Evolutionary conservation across 2,113 vertebrate genomes (phyloP).

Genomic region (Pyrgilauda ruficollis): DNA sequence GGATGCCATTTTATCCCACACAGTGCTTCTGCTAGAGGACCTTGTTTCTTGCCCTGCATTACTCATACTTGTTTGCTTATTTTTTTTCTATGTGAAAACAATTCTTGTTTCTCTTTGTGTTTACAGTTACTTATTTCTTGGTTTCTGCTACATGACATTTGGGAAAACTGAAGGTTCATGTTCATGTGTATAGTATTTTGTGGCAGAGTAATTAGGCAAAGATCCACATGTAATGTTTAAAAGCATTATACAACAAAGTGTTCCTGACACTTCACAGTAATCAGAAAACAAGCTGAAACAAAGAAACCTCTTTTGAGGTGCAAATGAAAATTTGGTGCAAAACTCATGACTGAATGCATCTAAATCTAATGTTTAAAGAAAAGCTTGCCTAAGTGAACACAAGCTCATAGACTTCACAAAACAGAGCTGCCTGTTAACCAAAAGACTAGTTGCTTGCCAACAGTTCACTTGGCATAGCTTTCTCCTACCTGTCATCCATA

Average conservation of each 20-base stretch:
- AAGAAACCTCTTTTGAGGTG: background rate
- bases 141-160: background rate
- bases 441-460: conserved; percentile 47
- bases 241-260: background rate
- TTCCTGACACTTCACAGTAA: background rate
- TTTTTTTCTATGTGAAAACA: background rate
- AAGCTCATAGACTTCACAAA: background rate
- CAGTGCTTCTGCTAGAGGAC: background rate
- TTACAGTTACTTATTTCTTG: background rate
- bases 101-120: background rate
- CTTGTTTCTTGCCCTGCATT: background rate
- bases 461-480: conserved; percentile 48
- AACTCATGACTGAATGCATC: background rate
- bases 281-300: background rate
- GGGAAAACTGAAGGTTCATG: background rate
- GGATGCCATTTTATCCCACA: background rate
- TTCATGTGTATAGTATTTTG: background rate
- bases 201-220: background rate
- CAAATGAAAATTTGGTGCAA: conserved; percentile 5
- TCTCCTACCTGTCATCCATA: conserved; percentile 61
- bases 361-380: conserved; percentile 13
- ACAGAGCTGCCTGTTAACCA: conserved; percentile 34
- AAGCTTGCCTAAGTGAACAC: background rate
- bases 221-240: background rate
- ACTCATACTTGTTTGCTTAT: background rate